A percentile compares a stretch with the other conserved stretches of the same genome.
Conservation (phyloP, 1,140 invertebrate genomes). For the Drosophila trapezifrons region DNA sequence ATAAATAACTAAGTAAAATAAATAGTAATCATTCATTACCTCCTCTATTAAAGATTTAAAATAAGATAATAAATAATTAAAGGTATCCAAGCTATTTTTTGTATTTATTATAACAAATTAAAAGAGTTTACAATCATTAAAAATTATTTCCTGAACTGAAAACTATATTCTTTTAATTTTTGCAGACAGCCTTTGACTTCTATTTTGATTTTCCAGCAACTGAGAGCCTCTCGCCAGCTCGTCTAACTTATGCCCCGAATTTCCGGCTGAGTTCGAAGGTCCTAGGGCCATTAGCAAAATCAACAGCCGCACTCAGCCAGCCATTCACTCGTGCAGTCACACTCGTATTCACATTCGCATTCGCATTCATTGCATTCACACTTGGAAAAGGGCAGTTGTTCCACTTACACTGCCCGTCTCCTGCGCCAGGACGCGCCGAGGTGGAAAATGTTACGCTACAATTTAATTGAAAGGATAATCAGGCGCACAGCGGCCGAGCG, state of each 20-base stretch:
- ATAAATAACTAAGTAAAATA: no score
- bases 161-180: no score
- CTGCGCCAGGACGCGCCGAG: constrained; percentile 38
- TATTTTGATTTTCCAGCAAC: background rate
- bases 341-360: constrained; percentile 22
- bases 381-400: constrained; percentile 35
- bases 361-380: constrained; percentile 26
- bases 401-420: constrained; percentile 24
- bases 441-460: constrained; percentile 83
- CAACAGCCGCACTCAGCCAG: constrained; percentile 55
- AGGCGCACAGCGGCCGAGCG: constrained; percentile 72
- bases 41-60: no score
- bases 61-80: no score
- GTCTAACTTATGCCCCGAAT: constrained; percentile 25
- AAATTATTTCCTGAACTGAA: no score
- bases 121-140: no score
- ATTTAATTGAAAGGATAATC: constrained; percentile 83
- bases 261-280: constrained; percentile 21
- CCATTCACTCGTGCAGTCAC: constrained; percentile 26
- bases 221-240: constrained; percentile 7
- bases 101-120: no score
- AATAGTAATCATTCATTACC: no score
- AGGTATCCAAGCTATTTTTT: no score
- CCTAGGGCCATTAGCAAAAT: constrained; percentile 67
- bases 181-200: background rate